These are phyloP conservation scores for Stratiolaelaps scimitus DNA, from an alignment of 1,140 invertebrate genomes.

Conservation along the genomic window DNA sequence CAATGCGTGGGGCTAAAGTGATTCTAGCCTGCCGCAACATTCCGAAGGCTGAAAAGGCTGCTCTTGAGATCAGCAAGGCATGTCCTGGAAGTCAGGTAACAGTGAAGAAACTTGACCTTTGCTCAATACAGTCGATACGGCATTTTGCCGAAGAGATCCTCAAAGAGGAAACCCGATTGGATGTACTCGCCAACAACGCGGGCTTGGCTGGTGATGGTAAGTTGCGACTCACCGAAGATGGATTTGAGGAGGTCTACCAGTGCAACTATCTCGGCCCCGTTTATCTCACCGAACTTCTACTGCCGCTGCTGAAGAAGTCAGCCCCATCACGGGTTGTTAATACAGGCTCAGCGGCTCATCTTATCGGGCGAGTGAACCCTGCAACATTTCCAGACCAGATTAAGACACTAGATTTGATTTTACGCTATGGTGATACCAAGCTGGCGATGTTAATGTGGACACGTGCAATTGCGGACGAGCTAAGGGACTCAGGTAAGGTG, in stretches of 20 bases:
- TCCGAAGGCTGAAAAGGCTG: not conserved
- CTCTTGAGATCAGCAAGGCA: not conserved
- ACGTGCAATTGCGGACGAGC: conserved; percentile 58
- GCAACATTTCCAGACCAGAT: not conserved
- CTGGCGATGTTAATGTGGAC: conserved; percentile 79
- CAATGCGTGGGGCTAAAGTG: not conserved
- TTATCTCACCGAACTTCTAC: conserved; percentile 34
- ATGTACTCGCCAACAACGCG: conserved; percentile 82
- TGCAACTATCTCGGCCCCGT: conserved; percentile 37
- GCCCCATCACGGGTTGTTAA: conserved; percentile 59
- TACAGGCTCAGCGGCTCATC: conserved; percentile 55
- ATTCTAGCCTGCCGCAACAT: not conserved
- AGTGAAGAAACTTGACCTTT: conserved; percentile 54
- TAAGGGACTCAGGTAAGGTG: conserved; percentile 57
- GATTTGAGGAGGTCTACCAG: conserved; percentile 35
- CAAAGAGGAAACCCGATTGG: conserved; percentile 49
- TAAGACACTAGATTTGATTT: not conserved
- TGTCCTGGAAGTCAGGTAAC: conserved; percentile 43
- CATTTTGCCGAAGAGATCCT: conserved; percentile 54
- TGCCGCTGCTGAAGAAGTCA: conserved; percentile 38
- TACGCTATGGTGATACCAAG: conserved; percentile 67
- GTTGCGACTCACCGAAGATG: conserved; percentile 36
- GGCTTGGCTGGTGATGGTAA: conserved; percentile 43
- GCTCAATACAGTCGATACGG: conserved; percentile 56
- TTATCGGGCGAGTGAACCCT: not conserved